Conservation (phyloP, 2,797 vertebrate genomes). For the Onychomys torridus region DNA sequence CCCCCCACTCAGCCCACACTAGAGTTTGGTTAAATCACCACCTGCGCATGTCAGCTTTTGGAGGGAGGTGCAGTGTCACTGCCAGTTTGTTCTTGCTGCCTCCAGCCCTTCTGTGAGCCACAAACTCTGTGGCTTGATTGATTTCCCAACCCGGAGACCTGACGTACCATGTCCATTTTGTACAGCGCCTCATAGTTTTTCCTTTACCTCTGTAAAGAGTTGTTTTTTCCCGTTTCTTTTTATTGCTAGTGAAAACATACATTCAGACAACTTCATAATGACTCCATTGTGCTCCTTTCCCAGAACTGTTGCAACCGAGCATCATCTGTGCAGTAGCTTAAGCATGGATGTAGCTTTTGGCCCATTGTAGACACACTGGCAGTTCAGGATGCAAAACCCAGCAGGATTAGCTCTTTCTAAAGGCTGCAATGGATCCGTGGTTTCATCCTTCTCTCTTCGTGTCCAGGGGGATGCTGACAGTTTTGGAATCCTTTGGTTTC, state of each 20-base stretch:
- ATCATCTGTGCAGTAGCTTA: background rate
- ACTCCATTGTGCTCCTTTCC: background rate
- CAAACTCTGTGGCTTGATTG: background rate
- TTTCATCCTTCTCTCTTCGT: background rate
- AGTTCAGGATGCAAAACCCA: background rate
- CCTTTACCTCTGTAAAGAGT: background rate
- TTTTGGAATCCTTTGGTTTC: background rate
- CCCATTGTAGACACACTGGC: background rate
- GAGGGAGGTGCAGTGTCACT: background rate
- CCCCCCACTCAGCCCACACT: background rate
- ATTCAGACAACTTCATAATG: conserved; percentile 4
- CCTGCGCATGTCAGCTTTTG: conserved; percentile 11
- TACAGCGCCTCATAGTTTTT: background rate
- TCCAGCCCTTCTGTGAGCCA: background rate
- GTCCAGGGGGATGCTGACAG: background rate
- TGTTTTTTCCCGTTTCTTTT: conserved; percentile 3
- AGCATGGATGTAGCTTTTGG: background rate
- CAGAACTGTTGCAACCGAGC: background rate
- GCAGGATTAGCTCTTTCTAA: background rate
- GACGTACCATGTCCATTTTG: background rate
- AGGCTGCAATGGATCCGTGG: background rate
- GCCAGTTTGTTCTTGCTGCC: background rate
- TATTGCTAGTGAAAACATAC: background rate
- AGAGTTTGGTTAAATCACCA: background rate
- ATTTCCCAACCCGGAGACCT: conserved; percentile 23